Conservation (phyloP, 1,140 invertebrate genomes). For the Odontomachus brunneus region DNA sequence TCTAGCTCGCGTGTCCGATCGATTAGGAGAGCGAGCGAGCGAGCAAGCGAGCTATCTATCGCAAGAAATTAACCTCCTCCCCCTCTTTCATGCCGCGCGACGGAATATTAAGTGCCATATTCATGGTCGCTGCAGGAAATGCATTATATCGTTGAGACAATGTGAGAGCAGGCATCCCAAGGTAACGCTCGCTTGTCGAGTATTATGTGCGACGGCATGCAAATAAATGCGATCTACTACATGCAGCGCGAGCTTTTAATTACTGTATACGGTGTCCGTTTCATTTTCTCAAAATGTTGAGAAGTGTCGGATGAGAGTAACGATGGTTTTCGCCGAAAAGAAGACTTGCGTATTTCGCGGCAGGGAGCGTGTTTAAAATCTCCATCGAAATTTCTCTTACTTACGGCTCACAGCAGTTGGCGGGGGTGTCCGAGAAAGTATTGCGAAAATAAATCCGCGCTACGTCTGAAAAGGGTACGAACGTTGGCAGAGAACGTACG, state of each 20-base stretch:
- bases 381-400: constrained; percentile 1
- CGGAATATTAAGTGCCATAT: constrained; percentile 69
- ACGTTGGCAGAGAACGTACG: not conserved
- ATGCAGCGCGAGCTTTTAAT: constrained; percentile 1
- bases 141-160: constrained; percentile 37
- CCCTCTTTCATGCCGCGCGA: constrained; percentile 17
- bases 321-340: too few relatives aligned
- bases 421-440: constrained; percentile 10
- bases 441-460: constrained; percentile 29
- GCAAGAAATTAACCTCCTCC: constrained; percentile 55
- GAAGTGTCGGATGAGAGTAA: too few relatives aligned
- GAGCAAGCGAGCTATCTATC: constrained; percentile 29
- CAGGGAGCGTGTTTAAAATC: not conserved
- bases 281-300: not conserved
- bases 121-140: constrained; percentile 42
- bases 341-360: too few relatives aligned
- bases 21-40: constrained; percentile 16
- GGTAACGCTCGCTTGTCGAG: not conserved
- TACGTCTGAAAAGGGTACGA: not conserved
- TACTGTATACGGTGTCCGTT: not conserved
- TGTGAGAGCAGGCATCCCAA: constrained; percentile 22
- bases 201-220: constrained; percentile 13
- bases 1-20: constrained; percentile 9
- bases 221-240: not conserved
- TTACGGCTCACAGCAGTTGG: not conserved